These are phyloP conservation scores for Grallaria varia DNA, from an alignment of 2,113 vertebrate genomes.

Conservation along the genomic window DNA sequence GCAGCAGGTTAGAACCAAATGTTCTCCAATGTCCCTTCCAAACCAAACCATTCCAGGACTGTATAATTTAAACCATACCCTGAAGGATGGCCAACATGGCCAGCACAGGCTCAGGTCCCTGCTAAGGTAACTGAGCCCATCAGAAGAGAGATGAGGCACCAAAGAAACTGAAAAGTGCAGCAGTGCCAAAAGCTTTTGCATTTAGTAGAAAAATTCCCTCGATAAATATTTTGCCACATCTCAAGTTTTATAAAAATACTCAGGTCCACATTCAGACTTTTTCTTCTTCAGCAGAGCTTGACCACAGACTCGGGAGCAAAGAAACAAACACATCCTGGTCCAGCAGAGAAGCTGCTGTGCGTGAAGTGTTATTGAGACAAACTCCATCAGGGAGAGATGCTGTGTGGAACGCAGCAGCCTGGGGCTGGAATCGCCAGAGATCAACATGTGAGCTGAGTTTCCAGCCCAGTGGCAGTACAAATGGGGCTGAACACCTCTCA, in stretches of 20 bases:
- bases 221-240: not conserved
- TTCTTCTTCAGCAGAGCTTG: conserved; percentile 38
- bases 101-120: not conserved
- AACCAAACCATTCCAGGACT: not conserved
- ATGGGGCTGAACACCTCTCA: conserved; percentile 38
- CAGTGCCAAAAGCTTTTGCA: not conserved
- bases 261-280: not conserved
- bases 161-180: not conserved
- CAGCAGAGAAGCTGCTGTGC: conserved; percentile 18
- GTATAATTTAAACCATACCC: not conserved
- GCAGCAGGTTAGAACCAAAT: fast-evolving
- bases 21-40: not conserved
- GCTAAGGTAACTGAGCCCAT: not conserved
- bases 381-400: not conserved
- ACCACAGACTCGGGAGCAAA: not conserved
- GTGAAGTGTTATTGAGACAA: conserved; percentile 31
- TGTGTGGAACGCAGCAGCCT: not conserved
- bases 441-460: conserved; percentile 8
- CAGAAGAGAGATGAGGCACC: not conserved
- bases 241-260: not conserved
- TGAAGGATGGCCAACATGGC: not conserved
- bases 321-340: not conserved
- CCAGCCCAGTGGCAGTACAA: conserved; percentile 27
- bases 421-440: not conserved
- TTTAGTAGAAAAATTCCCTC: not conserved